phyloP scores from a whole-genome alignment of 2,113 vertebrate species.

The Pithys albifrons region DNA sequence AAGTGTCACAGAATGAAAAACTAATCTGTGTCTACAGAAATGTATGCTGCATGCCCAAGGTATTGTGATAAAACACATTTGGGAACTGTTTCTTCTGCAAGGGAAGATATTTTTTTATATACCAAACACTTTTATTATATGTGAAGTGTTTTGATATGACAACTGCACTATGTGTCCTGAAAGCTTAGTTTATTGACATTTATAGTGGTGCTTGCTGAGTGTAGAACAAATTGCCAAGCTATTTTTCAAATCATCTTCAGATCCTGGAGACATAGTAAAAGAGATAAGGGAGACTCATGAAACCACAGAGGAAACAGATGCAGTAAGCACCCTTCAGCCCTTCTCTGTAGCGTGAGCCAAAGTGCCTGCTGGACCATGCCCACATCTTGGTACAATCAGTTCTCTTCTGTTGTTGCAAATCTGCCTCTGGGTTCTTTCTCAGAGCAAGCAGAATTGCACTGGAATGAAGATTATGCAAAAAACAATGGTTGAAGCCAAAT shows the following conservation, averaged over 20 bases:
- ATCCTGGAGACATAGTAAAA: background rate
- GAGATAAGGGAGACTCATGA: background rate
- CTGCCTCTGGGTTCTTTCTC: background rate
- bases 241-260: background rate
- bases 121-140: background rate
- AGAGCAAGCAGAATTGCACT: background rate
- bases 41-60: background rate
- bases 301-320: background rate
- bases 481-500: background rate
- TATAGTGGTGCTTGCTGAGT: background rate
- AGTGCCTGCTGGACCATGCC: background rate
- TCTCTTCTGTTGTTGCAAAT: background rate
- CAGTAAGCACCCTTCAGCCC: background rate
- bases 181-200: constrained; percentile 36
- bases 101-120: background rate
- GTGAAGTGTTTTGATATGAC: constrained; percentile 51
- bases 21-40: constrained; percentile 30
- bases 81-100: constrained; percentile 22
- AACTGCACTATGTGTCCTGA: background rate
- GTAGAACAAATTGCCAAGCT: constrained; percentile 14
- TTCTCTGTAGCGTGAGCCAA: background rate
- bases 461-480: background rate
- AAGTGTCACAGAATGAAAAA: constrained; percentile 35
- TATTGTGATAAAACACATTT: constrained; percentile 24
- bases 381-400: accelerated